These are phyloP conservation scores for Drosophila sulfurigaster DNA, from an alignment of 1,140 invertebrate species.

Conservation along the genomic window DNA sequence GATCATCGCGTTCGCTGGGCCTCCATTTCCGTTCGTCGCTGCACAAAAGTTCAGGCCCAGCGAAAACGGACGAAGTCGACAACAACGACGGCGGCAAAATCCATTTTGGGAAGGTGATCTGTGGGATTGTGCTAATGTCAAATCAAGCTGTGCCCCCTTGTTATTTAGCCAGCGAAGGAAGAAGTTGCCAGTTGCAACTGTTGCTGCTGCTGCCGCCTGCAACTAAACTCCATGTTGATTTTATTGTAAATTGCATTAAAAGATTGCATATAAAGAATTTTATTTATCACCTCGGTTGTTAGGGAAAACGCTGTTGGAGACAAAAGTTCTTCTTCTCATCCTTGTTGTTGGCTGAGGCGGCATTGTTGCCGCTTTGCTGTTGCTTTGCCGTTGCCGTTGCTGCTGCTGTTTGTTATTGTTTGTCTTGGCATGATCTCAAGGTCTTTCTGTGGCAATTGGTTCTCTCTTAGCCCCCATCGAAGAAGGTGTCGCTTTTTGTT, in stretches of 20 bases:
- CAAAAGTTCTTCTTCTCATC: slow-evolving; percentile 62
- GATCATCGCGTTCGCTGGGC: slow-evolving; percentile 66
- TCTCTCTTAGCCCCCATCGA: slow-evolving; percentile 50
- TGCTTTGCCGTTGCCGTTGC: slow-evolving; percentile 27
- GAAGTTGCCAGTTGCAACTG: slow-evolving; percentile 40
- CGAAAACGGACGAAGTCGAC: slow-evolving; percentile 19
- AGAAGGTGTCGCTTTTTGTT: slow-evolving; percentile 74
- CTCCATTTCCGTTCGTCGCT: slow-evolving; percentile 70
- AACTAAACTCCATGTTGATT: slow-evolving; percentile 83
- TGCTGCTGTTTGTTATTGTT: slow-evolving; percentile 66
- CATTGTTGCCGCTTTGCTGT: slow-evolving; percentile 31
- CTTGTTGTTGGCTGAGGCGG: slow-evolving; percentile 30
- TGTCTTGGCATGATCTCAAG: slow-evolving; percentile 75
- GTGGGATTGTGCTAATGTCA: slow-evolving; percentile 84
- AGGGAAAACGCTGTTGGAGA: slow-evolving; percentile 84
- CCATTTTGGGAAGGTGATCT: slow-evolving; percentile 83
- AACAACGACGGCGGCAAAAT: slow-evolving; percentile 67
- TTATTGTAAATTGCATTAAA: slow-evolving; percentile 84
- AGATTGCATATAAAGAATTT: slow-evolving; percentile 84
- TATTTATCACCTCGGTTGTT: slow-evolving; percentile 85
- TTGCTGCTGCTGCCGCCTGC: slow-evolving; percentile 46
- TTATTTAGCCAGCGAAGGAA: slow-evolving; percentile 72
- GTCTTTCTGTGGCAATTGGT: slow-evolving; percentile 62
- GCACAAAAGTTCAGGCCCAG: slow-evolving; percentile 58
- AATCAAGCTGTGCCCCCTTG: slow-evolving; percentile 84